Conservation (phyloP, 2,888 invertebrate species). For the Augiades crinisus region DNA sequence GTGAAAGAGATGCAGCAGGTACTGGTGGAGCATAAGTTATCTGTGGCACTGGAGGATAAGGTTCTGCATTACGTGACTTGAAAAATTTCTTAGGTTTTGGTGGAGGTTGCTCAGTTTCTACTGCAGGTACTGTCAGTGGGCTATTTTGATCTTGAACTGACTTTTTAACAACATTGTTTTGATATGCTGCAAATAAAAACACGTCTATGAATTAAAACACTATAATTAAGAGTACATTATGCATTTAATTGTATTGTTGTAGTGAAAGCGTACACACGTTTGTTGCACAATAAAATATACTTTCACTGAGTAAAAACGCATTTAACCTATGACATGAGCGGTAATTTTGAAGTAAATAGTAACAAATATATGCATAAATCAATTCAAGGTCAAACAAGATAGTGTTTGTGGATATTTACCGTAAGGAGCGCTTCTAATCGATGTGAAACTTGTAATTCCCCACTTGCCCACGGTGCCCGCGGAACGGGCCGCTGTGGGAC, state of each 20-base stretch:
- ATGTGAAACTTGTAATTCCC: slow-evolving; percentile 97
- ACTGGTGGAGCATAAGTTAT: slow-evolving; percentile 76
- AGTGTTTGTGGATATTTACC: slow-evolving; percentile 72
- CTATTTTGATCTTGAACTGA: slow-evolving; percentile 79
- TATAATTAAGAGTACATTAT: no score
- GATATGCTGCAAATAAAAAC: slow-evolving; percentile 62
- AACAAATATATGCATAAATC: slow-evolving; percentile 1
- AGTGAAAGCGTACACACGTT: not conserved
- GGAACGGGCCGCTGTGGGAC: slow-evolving; percentile 93
- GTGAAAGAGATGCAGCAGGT: slow-evolving; percentile 67
- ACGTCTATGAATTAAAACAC: not conserved
- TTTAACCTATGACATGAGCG: not conserved
- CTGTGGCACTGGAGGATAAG: slow-evolving; percentile 78
- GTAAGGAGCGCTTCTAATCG: slow-evolving; percentile 89
- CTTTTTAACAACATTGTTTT: slow-evolving; percentile 65
- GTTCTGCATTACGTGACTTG: slow-evolving; percentile 89
- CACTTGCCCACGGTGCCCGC: slow-evolving; percentile 96
- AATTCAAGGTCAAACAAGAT: slow-evolving; percentile 33
- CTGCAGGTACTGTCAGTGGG: slow-evolving; percentile 76
- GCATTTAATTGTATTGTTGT: no score
- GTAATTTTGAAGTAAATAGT: not conserved
- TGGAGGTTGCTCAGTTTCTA: slow-evolving; percentile 76
- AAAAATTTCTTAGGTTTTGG: slow-evolving; percentile 95
- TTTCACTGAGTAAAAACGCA: slow-evolving; percentile 2
- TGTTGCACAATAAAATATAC: slow-evolving; percentile 1